Evolutionary conservation across 2,113 vertebrate species (phyloP), one percentile per base, ranked within the genome.

Genomic region (Barbus barbus): DNA sequence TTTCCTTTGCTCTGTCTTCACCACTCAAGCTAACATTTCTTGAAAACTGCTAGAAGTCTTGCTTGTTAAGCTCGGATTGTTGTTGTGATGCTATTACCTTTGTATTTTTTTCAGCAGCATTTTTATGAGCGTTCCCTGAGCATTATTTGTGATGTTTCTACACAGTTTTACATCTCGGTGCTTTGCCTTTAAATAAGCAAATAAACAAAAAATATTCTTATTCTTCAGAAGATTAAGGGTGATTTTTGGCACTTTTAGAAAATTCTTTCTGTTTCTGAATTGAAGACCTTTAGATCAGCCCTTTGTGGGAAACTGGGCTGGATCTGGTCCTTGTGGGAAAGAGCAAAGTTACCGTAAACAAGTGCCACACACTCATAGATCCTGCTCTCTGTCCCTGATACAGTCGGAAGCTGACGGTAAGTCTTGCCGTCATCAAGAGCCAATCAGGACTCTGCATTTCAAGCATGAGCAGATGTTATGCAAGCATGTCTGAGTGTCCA

Each of bases 391-490:
- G 7, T 61, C 2, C 16, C 83, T 61, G 24, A 71, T 79, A 44
- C 75, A 71, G 83, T 78, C 53, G n/a, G 44, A 76, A 51, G 63
- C 36, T 84, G 76, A 78, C 9, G 44, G 63, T 53, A 84, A 84
- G 72, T 78, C 83, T 84, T 84, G 14, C 76, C 33, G 75, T 84
- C 83, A 84, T 78, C 33, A 72, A 33, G 75, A 78, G 33, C 83
- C 61, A 84, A 84, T 84, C 75, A 78, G 83, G 38, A 22, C 33
- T 51, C 13, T 67, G 46, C 63, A 77, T 48, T 84, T 84, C 24
- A 69, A 72, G 48, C 48, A 79, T 84, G 83, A 84, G 53, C 63
- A 69, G 76, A 84, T 84, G 41, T 84, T 79, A 78, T 71, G 67
- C 72, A 84, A 84, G 83, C 83, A 78, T 58, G 83, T 79, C 76